These are phyloP conservation scores for Notothenia coriiceps DNA, from an alignment of 2,113 vertebrate genomes.

Conservation along the genomic window DNA sequence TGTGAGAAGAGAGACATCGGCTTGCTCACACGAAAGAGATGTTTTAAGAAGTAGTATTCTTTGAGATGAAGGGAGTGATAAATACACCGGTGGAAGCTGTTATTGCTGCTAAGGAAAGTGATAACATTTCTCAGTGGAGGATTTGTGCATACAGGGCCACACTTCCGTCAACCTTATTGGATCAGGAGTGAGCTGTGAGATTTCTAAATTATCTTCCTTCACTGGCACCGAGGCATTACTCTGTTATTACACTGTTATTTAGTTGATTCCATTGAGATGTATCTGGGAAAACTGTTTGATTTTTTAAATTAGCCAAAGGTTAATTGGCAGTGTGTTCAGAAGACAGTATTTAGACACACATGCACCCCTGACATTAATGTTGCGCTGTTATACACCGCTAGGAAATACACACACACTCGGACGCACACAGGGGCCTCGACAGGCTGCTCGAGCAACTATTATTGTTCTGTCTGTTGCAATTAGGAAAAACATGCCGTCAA, in stretches of 20 bases:
- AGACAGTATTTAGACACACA: conserved; percentile 16
- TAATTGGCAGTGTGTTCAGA: conserved; percentile 27
- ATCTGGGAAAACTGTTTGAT: neutral
- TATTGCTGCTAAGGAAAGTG: conserved; percentile 64
- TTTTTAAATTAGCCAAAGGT: conserved; percentile 21
- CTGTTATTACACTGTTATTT: conserved; percentile 28
- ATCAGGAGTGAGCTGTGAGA: conserved; percentile 41
- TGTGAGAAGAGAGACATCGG: neutral
- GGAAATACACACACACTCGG: conserved; percentile 42
- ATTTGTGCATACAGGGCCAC: conserved; percentile 57
- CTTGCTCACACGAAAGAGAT: conserved; percentile 39
- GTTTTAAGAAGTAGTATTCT: conserved; percentile 59
- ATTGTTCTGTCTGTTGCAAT: conserved; percentile 77
- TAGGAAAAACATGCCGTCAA: conserved; percentile 71
- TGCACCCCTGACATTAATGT: neutral
- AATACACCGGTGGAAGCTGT: conserved; percentile 54
- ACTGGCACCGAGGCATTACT: conserved; percentile 29
- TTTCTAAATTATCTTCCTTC: conserved; percentile 46
- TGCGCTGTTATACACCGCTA: conserved; percentile 10
- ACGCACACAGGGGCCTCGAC: conserved; percentile 22
- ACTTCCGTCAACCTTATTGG: conserved; percentile 57
- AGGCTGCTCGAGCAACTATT: conserved; percentile 35
- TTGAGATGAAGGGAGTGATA: conserved; percentile 61
- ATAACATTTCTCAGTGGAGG: conserved; percentile 63
- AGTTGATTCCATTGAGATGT: conserved; percentile 21